Evolutionary conservation across 2,888 invertebrate species (phyloP).

Genomic region (Callosobruchus maculatus): DNA sequence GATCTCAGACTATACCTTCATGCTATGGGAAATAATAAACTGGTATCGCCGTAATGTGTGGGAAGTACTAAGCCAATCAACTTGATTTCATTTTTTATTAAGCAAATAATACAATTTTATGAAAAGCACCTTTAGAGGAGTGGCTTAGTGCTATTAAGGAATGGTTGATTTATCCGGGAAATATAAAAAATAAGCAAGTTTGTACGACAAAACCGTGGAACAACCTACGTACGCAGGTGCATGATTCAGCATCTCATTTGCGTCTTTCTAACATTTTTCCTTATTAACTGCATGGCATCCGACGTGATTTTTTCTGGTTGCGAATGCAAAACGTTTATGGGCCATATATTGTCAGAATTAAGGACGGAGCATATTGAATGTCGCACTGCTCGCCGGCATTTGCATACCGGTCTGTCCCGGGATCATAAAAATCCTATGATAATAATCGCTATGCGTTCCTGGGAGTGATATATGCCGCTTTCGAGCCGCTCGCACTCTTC

Average conservation of each 20-base stretch:
- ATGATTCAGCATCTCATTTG: background rate
- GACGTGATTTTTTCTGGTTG: background rate
- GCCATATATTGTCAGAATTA: constrained; percentile 41
- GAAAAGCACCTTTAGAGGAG: too few species aligned
- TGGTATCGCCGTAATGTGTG: too few species aligned
- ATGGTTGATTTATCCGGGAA: too few species aligned
- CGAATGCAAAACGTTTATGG: constrained; percentile 39
- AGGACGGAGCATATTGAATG: constrained; percentile 40
- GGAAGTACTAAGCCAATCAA: too few species aligned
- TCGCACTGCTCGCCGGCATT: constrained; percentile 13
- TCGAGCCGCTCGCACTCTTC: background rate
- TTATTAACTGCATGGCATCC: background rate
- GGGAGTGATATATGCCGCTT: constrained; percentile 10
- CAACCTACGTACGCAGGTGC: background rate
- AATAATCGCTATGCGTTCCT: constrained; percentile 9
- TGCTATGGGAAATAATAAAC: too few species aligned
- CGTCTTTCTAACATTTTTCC: background rate
- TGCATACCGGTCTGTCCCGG: constrained; percentile 8
- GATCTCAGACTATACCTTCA: too few species aligned
- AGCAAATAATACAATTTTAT: too few species aligned
- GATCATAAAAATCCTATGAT: constrained; percentile 11
- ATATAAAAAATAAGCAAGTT: too few species aligned
- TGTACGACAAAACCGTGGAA: too few species aligned
- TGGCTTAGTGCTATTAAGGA: too few species aligned
- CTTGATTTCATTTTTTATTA: too few species aligned